Evolutionary conservation across 2,888 invertebrate species (phyloP), one percentile per base, ranked within the genome.

Genomic region (Druceiella hillmani): DNA sequence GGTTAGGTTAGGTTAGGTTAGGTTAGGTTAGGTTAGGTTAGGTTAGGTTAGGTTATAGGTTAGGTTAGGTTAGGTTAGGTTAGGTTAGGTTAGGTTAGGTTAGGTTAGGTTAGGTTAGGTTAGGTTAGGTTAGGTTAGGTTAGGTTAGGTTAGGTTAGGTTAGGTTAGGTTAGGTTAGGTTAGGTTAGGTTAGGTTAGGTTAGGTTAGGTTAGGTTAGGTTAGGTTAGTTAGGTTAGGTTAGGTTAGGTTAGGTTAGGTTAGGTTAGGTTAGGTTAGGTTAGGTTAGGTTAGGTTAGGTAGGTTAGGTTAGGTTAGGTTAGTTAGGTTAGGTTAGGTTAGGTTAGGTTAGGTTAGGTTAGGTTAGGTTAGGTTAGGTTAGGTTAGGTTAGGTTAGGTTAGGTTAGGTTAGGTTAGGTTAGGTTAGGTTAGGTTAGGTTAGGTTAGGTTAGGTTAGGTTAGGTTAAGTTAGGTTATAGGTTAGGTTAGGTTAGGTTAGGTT

Each of bases 111-210:
- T 26, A 26, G 34, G 25, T 26, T 26, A 20, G 34, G 16, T 26
- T 17, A 30, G 33, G 31, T 33, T 25, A 30, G 30, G 27, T 38
- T 27, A 27, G 32, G 27, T 38, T 33, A 29, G 31, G 28, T 27
- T 26, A 24, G 32, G 28, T 32, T 26, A 29, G 37, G 33, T 36
- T 26, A 27, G 33, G 29, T 37, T 30, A 27, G 36, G 29, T 36
- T 27, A 16, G 4, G 11, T 4, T 3, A 13, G 13, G 11, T 10
- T 35, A 36, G 27, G 31, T 31, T 31, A 36, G 27, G 36, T 34
- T 34, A 35, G 28, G 38, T 34, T 33, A 38, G 31, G 38, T 34
- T 30, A 32, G 29, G 38, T 38, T 39, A 36, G 36, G 42, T 38
- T 42, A 36, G 39, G 38, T 37, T 41, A 31, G 17, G 39, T 30